phyloP scores from a whole-genome alignment of 2,797 vertebrate species.

The Streptopelia turtur region DNA sequence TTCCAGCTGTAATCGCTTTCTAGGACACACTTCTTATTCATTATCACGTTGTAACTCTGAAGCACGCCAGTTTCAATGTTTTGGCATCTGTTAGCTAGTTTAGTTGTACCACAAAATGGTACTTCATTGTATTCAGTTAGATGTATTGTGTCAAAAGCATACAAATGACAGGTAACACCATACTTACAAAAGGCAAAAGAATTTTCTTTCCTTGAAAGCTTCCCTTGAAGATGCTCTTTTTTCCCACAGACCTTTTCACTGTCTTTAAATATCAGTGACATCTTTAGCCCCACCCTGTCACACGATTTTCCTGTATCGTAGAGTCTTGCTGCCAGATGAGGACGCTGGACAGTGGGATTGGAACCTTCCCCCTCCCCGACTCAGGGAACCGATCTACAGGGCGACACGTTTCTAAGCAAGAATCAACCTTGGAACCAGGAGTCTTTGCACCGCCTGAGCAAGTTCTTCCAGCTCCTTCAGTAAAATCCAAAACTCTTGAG shows the following conservation, averaged over 20 bases:
- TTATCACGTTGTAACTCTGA: neutral
- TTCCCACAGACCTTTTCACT: slow-evolving; percentile 67
- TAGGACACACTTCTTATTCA: neutral
- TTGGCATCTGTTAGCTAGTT: neutral
- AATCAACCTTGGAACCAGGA: slow-evolving; percentile 74
- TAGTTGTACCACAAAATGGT: neutral
- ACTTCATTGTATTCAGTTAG: neutral
- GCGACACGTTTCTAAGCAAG: slow-evolving; percentile 82
- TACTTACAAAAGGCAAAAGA: neutral
- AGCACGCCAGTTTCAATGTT: neutral
- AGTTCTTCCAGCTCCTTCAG: slow-evolving; percentile 61
- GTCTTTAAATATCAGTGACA: slow-evolving; percentile 40
- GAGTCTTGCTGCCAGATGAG: slow-evolving; percentile 92
- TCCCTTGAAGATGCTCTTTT: slow-evolving; percentile 56
- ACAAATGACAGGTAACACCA: neutral
- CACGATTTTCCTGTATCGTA: slow-evolving; percentile 79
- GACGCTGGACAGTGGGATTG: slow-evolving; percentile 93
- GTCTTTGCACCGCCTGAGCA: slow-evolving; percentile 64
- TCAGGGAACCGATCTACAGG: slow-evolving; percentile 82
- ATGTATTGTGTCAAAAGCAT: neutral
- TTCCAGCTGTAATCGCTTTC: neutral
- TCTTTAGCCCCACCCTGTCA: slow-evolving; percentile 22
- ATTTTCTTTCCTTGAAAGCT: slow-evolving; percentile 43
- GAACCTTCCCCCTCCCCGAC: slow-evolving; percentile 91
- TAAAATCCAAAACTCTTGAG: slow-evolving; percentile 82